Conservation (phyloP, 2,797 vertebrate species). For the Cossypha dichroa region DNA sequence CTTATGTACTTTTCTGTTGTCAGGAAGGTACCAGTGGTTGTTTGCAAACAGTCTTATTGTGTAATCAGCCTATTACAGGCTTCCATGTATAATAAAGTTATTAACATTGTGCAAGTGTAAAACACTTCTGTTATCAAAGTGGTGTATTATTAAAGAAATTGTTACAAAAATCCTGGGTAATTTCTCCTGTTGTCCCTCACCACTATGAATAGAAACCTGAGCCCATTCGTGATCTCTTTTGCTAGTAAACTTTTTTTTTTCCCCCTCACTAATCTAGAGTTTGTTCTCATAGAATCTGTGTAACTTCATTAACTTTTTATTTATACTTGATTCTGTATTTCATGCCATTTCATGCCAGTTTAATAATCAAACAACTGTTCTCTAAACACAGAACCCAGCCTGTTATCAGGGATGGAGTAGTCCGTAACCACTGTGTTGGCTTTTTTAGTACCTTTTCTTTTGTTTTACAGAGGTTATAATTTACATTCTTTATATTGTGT, state of each 20-base stretch:
- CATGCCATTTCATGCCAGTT: constrained; percentile 22
- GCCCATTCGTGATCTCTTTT: constrained; percentile 50
- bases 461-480: constrained; percentile 75
- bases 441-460: constrained; percentile 69
- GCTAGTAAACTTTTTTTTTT: constrained; percentile 18
- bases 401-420: constrained; percentile 62
- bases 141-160: constrained; percentile 82
- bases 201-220: constrained; percentile 59
- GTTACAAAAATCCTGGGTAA: constrained; percentile 76
- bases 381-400: constrained; percentile 51
- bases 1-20: constrained; percentile 78
- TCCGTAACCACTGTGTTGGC: constrained; percentile 68
- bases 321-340: constrained; percentile 68
- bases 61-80: constrained; percentile 80
- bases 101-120: constrained; percentile 94
- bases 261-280: constrained; percentile 60
- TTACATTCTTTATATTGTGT: constrained; percentile 80
- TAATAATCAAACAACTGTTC: constrained; percentile 35
- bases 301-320: constrained; percentile 68
- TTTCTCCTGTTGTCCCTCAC: constrained; percentile 65
- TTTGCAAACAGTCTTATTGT: constrained; percentile 81
- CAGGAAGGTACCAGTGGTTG: constrained; percentile 80
- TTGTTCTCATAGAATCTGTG: constrained; percentile 64
- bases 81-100: constrained; percentile 92
- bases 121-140: constrained; percentile 87